These are phyloP conservation scores for Aethina tumida DNA, from an alignment of 1,140 invertebrate species.

Conservation along the genomic window DNA sequence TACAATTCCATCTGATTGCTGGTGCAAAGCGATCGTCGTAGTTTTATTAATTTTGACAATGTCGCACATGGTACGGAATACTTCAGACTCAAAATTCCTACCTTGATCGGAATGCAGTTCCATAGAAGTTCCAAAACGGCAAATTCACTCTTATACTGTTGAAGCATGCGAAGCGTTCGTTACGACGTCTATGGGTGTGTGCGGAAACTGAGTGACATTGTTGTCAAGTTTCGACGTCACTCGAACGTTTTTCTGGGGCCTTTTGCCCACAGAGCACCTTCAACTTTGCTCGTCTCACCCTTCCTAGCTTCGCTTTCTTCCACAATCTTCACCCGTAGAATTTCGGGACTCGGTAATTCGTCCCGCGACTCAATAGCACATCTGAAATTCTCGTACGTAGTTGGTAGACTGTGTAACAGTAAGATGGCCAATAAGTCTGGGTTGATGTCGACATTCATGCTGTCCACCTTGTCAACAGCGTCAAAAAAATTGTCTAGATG, in stretches of 20 bases:
- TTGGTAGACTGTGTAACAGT: slow-evolving; percentile 26
- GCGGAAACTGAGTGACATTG: too few species aligned
- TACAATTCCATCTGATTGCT: slow-evolving; percentile 36
- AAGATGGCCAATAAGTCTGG: slow-evolving; percentile 20
- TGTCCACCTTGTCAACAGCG: slow-evolving; percentile 20
- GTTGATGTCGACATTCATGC: slow-evolving; percentile 23
- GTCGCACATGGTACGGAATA: slow-evolving; percentile 18
- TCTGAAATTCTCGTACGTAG: slow-evolving; percentile 26
- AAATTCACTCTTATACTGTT: slow-evolving; percentile 29
- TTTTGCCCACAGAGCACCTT: too few species aligned
- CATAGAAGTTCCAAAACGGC: slow-evolving; percentile 31
- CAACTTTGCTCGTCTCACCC: slow-evolving; percentile 1
- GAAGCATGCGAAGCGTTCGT: too few species aligned
- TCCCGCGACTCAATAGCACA: slow-evolving; percentile 29
- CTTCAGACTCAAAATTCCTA: slow-evolving; percentile 7
- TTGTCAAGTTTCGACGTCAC: too few species aligned
- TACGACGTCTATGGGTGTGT: too few species aligned
- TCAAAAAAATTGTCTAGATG: slow-evolving; percentile 23
- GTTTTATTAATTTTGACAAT: slow-evolving; percentile 28
- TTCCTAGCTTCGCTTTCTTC: slow-evolving; percentile 26
- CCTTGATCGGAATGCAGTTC: slow-evolving; percentile 33
- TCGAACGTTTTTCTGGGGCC: too few species aligned
- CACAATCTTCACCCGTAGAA: slow-evolving; percentile 27
- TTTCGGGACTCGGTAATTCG: slow-evolving; percentile 22
- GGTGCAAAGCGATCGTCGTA: slow-evolving; percentile 28